Evolutionary conservation across 2,113 vertebrate genomes (phyloP).

Genomic region (Eolophus roseicapilla): DNA sequence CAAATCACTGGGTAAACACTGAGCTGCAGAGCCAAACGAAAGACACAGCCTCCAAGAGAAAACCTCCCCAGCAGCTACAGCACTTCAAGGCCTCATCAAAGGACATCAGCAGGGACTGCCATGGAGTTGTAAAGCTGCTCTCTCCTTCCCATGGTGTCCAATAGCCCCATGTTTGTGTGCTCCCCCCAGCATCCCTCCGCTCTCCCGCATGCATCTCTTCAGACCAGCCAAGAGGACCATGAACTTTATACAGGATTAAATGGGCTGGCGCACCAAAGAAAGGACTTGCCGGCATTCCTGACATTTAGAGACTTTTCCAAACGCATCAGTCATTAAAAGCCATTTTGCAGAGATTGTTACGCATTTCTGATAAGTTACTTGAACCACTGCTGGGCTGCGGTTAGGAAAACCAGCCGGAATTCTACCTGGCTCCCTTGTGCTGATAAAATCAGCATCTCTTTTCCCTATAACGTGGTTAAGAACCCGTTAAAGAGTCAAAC

Average conservation of each 20-base stretch:
- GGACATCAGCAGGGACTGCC: not conserved
- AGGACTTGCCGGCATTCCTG: not conserved
- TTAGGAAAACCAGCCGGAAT: not conserved
- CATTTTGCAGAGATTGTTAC: not conserved
- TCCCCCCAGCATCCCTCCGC: not conserved
- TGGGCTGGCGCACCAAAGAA: not conserved
- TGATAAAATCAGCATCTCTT: not conserved
- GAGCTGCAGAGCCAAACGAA: not conserved
- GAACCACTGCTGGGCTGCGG: not conserved
- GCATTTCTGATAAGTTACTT: not conserved
- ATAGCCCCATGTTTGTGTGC: fast-evolving
- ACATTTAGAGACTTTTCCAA: conserved; percentile 4
- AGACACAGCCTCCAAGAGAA: not conserved
- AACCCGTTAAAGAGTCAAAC: not conserved
- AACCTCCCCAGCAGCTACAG: not conserved
- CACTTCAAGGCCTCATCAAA: not conserved
- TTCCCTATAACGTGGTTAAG: not conserved
- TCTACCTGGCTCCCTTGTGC: not conserved
- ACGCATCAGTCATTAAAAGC: conserved; percentile 28
- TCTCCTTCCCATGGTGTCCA: not conserved
- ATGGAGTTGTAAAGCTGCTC: not conserved
- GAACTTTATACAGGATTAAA: not conserved
- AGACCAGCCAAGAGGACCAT: not conserved
- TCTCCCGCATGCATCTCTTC: not conserved
- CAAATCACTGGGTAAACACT: not conserved